Evolutionary conservation across 2,797 vertebrate genomes (phyloP).

Genomic region (Thamnophis elegans): DNA sequence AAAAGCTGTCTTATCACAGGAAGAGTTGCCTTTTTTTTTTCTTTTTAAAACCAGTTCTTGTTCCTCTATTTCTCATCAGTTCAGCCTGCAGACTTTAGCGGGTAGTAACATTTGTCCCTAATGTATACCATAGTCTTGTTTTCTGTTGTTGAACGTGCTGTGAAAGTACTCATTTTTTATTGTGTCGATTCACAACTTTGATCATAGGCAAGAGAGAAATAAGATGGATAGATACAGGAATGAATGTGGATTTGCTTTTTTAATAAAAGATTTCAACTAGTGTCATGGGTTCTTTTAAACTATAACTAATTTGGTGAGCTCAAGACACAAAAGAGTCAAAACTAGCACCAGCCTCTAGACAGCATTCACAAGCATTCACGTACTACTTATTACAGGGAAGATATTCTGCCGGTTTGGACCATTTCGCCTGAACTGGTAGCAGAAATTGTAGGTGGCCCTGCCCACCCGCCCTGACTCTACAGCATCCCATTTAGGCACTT

Average conservation of each 20-base stretch:
- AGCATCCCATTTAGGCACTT: no score
- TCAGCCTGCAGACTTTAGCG: neutral
- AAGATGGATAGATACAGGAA: neutral
- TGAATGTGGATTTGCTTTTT: constrained; percentile 13
- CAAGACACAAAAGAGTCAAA: neutral
- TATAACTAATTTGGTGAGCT: neutral
- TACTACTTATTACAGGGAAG: neutral
- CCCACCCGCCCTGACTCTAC: no score
- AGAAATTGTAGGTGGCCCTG: no score
- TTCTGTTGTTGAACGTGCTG: neutral
- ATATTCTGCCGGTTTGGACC: no score
- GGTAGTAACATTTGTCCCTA: neutral
- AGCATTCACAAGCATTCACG: neutral
- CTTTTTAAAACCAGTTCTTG: neutral
- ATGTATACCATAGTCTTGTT: neutral
- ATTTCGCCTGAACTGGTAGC: no score
- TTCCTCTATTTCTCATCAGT: neutral
- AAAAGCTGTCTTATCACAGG: neutral
- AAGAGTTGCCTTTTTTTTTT: neutral
- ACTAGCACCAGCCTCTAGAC: neutral
- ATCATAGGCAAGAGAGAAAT: neutral
- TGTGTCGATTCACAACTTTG: neutral
- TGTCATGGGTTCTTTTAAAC: neutral
- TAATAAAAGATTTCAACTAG: constrained; percentile 3
- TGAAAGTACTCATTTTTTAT: neutral